Conservation (phyloP, 2,888 invertebrate genomes). For the Drosophila mulleri region DNA sequence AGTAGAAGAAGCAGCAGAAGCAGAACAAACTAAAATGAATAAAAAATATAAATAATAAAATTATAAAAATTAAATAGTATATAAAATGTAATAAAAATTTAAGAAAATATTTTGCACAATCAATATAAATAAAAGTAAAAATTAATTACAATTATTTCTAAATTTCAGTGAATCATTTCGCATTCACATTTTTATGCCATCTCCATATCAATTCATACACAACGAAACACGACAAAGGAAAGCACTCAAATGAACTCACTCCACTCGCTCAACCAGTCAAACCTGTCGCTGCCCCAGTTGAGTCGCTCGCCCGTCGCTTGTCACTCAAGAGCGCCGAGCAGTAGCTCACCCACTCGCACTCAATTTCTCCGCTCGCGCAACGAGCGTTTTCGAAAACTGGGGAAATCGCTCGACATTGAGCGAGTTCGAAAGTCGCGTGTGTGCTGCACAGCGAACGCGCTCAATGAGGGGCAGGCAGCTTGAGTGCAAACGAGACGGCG, state of each 20-base stretch:
- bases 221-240: too few relatives aligned
- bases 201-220: too few relatives aligned
- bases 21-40: too few relatives aligned
- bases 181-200: too few relatives aligned
- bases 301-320: neutral
- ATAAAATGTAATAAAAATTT: too few relatives aligned
- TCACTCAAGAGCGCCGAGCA: conserved; percentile 30
- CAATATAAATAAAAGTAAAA: too few relatives aligned
- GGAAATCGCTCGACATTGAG: conserved; percentile 51
- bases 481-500: conserved; percentile 11
- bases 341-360: conserved; percentile 15
- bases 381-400: conserved; percentile 46
- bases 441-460: conserved; percentile 21
- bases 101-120: too few relatives aligned
- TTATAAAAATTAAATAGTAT: too few relatives aligned
- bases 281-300: conserved; percentile 22
- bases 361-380: conserved; percentile 48
- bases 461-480: conserved; percentile 53
- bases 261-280: neutral
- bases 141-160: too few relatives aligned
- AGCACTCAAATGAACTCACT: neutral
- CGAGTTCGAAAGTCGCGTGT: conserved; percentile 29
- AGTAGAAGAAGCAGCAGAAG: too few relatives aligned
- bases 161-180: too few relatives aligned
- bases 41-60: too few relatives aligned